phyloP scores from a whole-genome alignment of 2,113 vertebrate genomes.

The Eurypyga helias region DNA sequence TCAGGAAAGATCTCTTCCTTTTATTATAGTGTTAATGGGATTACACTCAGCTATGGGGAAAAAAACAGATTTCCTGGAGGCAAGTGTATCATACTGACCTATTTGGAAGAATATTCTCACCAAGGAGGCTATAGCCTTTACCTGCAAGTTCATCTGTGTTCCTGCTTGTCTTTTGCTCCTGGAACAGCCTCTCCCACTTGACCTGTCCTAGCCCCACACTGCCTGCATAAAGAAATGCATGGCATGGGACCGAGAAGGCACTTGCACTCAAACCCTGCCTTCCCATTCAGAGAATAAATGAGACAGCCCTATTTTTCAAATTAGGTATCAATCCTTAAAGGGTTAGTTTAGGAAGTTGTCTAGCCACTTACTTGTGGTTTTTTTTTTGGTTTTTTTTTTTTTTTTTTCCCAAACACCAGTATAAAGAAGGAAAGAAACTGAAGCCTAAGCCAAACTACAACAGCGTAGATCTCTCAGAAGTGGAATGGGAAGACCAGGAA shows the following conservation, averaged over 20 bases:
- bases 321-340: neutral
- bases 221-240: rapidly evolving
- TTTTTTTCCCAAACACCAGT: conserved; percentile 69
- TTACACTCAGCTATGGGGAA: neutral
- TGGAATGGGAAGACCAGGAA: conserved; percentile 93
- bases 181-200: neutral
- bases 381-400: neutral
- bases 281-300: neutral
- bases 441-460: conserved; percentile 96
- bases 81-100: neutral
- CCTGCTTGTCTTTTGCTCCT: neutral
- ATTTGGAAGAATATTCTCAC: neutral
- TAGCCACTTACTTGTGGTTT: neutral
- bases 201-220: neutral
- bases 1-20: neutral
- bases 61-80: neutral
- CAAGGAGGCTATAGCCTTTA: neutral
- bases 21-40: neutral
- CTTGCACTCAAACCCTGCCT: neutral
- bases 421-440: conserved; percentile 92
- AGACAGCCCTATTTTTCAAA: neutral
- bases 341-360: neutral
- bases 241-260: neutral
- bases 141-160: neutral
- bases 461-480: conserved; percentile 93